Evolutionary conservation across 2,888 invertebrate species (phyloP), one percentile per base, ranked within the genome.

Genomic region (Oligia fasciuncula): DNA sequence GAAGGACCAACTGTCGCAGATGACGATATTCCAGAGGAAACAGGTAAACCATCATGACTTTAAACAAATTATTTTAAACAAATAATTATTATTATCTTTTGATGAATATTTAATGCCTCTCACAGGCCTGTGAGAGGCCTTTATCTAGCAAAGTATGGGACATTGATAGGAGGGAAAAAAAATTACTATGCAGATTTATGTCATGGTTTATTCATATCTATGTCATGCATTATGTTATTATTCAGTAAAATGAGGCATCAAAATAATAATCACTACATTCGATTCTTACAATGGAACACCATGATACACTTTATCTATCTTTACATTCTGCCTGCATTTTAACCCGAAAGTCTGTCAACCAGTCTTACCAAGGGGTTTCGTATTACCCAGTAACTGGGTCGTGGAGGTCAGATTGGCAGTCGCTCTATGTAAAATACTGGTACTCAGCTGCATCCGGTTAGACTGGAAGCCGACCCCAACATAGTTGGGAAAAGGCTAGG

Each of bases 21-120:
- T 98, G 94, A 97, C 98, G 23, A 96, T 98, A 85, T 99, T 99
- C 94, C 98, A 98, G 85, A 97, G 97, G 84, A 98, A 98, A 92
- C 98, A 98, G 94, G 97, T 96, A 83, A 77, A 23, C 14, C 3
- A 2, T 9, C 17, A 17, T 72, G 0, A 29, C 11, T 29, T 29
- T 29, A 1, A 29, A 29, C 29, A 29, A 29, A 29, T 29, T 29
- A 35, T 73, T 40, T n/a, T 29, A n/a, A 14, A 23, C 23, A 13
- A 40, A 19, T 11, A 23, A 19, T 35, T 35, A 13, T 29, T 40
- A 40, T 43, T 23, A 70, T 51, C 8, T 70, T 6, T 51, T 35
- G 14, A 5, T 23, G 1, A 70, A 35, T 70, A 17, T 9, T 70
- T 14, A 35, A 35, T 54, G 0, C n/a, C n/a, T n/a, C n/a, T n/a